Evolutionary conservation across 2,888 invertebrate species (phyloP), one percentile per base, ranked within the genome.

Genomic region (Drosophila barbarae): DNA sequence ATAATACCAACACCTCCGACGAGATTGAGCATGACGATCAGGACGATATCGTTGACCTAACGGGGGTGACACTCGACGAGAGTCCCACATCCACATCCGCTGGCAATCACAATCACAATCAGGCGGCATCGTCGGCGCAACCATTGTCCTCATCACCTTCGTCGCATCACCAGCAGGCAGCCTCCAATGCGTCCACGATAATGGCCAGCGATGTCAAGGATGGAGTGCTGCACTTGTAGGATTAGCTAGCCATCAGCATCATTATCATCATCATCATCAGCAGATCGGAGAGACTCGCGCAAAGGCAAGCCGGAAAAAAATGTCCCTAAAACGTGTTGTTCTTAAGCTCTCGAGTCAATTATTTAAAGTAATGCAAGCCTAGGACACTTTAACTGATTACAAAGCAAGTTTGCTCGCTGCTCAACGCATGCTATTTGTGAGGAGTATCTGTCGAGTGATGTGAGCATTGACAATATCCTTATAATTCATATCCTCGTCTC

Each of bases 31-130:
- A 89, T 51, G 92, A 92, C 85, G 97, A 97, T 86, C 95, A 96
- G 84, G 97, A 97, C 87, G 97, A 97, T 90, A 95, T 97, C 57
- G 94, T 96, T 28, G 97, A 97, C 90, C 91, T 97, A 53, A 97
- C 96, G 6, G 93, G 93, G 0, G 92, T 93, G 3, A 93, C 93
- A 75, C 87, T 88, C 10, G 88, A 88, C 49, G 89, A 88, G 34
- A 78, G 78, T 68, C 87, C 87, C 21, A 77, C 76, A 36, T 28
- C 66, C 9, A 56, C 55, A 28, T 28, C 70, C 6, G 42, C 64
- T 49, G 41, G 23, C 32, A 66, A 42, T 30, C 64, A 77, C 54
- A 63, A 66, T 52, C 69, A 81, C 38, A 73, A 60, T 23, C 68
- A 42, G 30, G 36, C 26, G n/a, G 28, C 59, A 36, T n/a, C 69